phyloP scores from a whole-genome alignment of 1,140 invertebrate genomes.

The Schlechtendalia chinensis region DNA sequence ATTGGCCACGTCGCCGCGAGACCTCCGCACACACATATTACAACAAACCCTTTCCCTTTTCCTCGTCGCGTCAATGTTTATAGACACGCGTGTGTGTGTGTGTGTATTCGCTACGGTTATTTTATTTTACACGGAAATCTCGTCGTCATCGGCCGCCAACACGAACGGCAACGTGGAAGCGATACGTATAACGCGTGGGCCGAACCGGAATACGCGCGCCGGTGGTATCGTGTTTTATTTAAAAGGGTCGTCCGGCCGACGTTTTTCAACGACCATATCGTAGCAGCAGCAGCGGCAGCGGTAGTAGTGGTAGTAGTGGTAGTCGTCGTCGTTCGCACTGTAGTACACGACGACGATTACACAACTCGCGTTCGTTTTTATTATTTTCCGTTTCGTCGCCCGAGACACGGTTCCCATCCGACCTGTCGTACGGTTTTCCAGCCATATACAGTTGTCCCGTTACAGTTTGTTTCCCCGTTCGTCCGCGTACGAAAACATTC shows the following conservation, averaged over 20 bases:
- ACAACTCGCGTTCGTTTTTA: conserved; percentile 5
- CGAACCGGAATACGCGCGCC: conserved; percentile 22
- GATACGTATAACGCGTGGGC: conserved; percentile 10
- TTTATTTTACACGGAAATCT: background rate
- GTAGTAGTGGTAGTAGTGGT: background rate
- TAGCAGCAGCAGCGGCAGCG: background rate
- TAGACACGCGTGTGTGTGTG: background rate
- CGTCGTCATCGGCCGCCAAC: background rate
- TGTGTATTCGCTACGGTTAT: background rate
- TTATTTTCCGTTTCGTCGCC: background rate
- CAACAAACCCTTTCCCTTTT: background rate
- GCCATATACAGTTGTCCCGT: background rate
- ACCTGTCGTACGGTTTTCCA: background rate
- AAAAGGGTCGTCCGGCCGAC: conserved; percentile 31
- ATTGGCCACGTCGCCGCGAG: conserved; percentile 27
- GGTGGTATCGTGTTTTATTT: conserved; percentile 25
- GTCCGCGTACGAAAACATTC: no score
- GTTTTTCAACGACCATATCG: conserved; percentile 10
- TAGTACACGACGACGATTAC: background rate
- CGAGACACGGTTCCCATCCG: background rate
- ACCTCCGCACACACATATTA: conserved; percentile 25
- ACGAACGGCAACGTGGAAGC: background rate
- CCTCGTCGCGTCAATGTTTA: background rate
- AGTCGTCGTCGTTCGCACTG: background rate
- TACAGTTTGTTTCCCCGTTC: no score